These are phyloP conservation scores for Archocentrus centrarchus DNA, from an alignment of 2,113 vertebrate genomes.

Conservation along the genomic window DNA sequence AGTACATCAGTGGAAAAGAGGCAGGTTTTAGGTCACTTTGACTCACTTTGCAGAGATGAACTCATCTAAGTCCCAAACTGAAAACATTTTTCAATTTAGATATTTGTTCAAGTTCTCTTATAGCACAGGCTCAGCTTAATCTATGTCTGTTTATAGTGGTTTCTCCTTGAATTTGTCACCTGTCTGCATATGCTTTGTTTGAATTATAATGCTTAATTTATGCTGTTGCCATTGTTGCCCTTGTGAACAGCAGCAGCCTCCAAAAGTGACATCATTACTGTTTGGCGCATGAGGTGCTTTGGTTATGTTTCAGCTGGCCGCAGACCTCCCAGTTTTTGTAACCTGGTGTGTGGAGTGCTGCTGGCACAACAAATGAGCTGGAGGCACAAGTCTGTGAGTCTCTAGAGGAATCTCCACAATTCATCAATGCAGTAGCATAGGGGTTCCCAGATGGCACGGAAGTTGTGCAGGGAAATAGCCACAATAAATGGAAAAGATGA, in stretches of 20 bases:
- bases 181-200: background rate
- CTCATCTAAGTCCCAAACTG: background rate
- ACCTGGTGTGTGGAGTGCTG: slow-evolving; percentile 3
- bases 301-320: slow-evolving; percentile 5
- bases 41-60: background rate
- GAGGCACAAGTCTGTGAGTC: slow-evolving; percentile 10
- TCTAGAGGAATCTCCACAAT: slow-evolving; percentile 11
- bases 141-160: background rate
- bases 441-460: slow-evolving; percentile 12
- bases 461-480: slow-evolving; percentile 6
- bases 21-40: background rate
- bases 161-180: no score
- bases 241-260: background rate
- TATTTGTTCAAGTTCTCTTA: background rate
- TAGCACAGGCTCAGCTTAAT: background rate
- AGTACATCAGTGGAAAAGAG: background rate
- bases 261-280: slow-evolving; percentile 15
- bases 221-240: background rate
- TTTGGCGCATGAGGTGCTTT: slow-evolving; percentile 7
- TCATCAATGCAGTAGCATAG: slow-evolving; percentile 2
- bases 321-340: slow-evolving; percentile 7
- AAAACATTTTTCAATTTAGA: background rate
- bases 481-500: slow-evolving; percentile 16
- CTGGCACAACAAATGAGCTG: slow-evolving; percentile 16
- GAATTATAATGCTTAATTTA: slow-evolving; percentile 11